Evolutionary conservation across 2,797 vertebrate genomes (phyloP).

Genomic region (Okamejei kenojei): DNA sequence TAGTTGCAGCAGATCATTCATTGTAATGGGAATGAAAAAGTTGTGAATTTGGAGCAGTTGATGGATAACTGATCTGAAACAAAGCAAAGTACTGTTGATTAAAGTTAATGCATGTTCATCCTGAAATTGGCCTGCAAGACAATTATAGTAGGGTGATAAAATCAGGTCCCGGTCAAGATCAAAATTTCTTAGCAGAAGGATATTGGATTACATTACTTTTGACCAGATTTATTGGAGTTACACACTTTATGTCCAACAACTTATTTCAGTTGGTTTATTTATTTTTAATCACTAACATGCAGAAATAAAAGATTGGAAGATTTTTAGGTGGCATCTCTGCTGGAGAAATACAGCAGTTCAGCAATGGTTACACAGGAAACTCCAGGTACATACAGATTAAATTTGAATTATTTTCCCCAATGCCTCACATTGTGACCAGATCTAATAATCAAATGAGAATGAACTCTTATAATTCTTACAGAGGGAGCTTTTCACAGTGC

Average conservation of each 20-base stretch:
- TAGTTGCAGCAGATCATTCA: background rate
- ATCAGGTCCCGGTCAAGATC: too few relatives aligned
- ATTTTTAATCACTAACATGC: background rate
- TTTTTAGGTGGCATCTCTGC: background rate
- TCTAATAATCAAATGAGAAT: background rate
- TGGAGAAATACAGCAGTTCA: background rate
- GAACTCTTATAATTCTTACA: background rate
- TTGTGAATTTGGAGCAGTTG: background rate
- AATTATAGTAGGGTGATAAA: background rate
- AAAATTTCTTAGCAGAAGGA: background rate
- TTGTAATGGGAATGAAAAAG: background rate
- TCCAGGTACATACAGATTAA: background rate
- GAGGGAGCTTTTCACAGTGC: background rate
- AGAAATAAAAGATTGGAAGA: background rate
- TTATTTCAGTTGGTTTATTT: background rate
- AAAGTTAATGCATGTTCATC: background rate
- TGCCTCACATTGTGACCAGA: too few relatives aligned
- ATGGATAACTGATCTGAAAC: constrained; percentile 6
- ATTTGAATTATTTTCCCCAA: background rate
- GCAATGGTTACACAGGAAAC: background rate
- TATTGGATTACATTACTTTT: background rate
- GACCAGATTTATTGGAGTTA: background rate
- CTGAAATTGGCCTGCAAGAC: background rate
- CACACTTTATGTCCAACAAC: background rate
- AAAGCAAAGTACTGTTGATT: background rate